Conservation (phyloP, 1,140 invertebrate genomes). For the Apis florea region DNA sequence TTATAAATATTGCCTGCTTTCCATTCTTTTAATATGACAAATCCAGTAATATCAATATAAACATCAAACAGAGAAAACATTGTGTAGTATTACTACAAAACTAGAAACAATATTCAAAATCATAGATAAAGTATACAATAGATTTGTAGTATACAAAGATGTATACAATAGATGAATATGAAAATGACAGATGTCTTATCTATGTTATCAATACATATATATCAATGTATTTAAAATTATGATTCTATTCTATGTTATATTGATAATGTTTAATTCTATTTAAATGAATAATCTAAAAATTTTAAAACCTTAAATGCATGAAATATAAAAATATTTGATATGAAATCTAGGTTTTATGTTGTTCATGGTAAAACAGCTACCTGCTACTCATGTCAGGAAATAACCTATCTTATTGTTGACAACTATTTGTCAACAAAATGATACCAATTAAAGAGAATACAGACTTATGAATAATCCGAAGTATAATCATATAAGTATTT, state of each 20-base stretch:
- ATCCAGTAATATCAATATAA: neutral
- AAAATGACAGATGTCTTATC: too few species aligned
- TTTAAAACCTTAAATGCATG: neutral
- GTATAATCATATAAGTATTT: neutral
- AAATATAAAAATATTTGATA: neutral
- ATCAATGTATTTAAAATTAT: too few species aligned
- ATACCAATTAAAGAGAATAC: conserved; percentile 15
- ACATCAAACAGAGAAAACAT: neutral
- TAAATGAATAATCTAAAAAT: too few species aligned
- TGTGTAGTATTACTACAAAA: too few species aligned
- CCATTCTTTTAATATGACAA: neutral
- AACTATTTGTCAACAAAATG: conserved; percentile 61
- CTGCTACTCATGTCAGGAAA: conserved; percentile 37
- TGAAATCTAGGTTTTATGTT: conserved; percentile 1
- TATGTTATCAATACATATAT: too few species aligned
- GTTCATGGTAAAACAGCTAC: conserved; percentile 4
- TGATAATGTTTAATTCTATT: too few species aligned
- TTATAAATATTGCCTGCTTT: neutral
- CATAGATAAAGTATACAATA: too few species aligned
- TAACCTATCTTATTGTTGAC: conserved; percentile 57
- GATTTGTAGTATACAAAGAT: too few species aligned
- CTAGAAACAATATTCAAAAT: too few species aligned
- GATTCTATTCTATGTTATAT: too few species aligned
- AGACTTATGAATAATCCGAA: conserved; percentile 1
- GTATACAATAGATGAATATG: too few species aligned